Evolutionary conservation across 2,797 vertebrate species (phyloP).

Genomic region (Halcyon badia): DNA sequence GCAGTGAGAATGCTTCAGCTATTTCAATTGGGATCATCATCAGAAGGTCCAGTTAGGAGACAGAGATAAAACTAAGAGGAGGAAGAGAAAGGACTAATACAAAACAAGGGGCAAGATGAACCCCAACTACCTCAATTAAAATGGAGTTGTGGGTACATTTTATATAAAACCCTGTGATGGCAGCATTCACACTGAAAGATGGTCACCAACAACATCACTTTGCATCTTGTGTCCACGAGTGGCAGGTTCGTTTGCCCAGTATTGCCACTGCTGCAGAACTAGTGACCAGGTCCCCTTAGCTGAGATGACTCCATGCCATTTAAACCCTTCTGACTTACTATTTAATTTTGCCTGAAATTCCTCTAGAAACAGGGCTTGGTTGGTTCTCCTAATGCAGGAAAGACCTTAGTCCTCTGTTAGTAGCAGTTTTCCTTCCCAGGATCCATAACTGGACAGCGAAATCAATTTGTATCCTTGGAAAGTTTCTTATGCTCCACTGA

Average conservation of each 20-base stretch:
- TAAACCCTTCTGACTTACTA: background rate
- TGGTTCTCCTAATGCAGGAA: background rate
- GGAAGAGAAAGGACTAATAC: background rate
- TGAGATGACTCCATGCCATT: background rate
- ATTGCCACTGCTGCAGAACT: background rate
- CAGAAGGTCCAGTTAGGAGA: background rate
- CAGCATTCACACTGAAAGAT: background rate
- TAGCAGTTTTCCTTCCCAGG: slow-evolving; percentile 26
- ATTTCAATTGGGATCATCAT: background rate
- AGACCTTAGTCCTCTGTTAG: background rate
- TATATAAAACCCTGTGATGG: background rate
- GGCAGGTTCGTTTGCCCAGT: background rate
- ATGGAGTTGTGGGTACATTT: background rate
- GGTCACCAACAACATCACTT: background rate
- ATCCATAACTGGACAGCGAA: slow-evolving; percentile 16
- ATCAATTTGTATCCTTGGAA: slow-evolving; percentile 43
- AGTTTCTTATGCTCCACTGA: background rate
- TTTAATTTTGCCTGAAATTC: background rate
- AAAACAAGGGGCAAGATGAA: background rate
- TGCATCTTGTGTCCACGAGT: background rate
- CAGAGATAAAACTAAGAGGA: background rate
- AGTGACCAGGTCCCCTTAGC: background rate
- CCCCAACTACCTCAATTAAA: background rate
- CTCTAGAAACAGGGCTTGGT: background rate
- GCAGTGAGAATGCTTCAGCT: background rate